Base-by-base conservation (phyloP, 1,140 invertebrate species). In the Bombus vancouverensis region DNA sequence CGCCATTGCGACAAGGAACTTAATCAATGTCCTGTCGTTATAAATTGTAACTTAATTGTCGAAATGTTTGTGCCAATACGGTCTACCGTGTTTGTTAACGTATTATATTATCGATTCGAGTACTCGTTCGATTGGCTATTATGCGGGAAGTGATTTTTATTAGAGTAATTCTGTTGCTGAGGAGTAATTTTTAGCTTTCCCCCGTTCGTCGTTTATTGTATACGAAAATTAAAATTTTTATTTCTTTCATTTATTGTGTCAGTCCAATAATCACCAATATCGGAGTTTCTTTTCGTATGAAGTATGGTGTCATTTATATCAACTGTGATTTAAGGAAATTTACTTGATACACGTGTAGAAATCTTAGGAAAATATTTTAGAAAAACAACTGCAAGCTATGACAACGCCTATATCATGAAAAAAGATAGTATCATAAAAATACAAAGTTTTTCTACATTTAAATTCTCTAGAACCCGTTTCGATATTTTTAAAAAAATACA, bases 41-140 rank as follows among this genome's bases (percentile, higher is more conserved):
- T 44, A 66, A 53, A 83, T 66, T 34, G 12, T 47, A 76, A 68
- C 68, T 78, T 39, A 66, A 76, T 83, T 76, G 62, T 57, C 32
- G 59, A 78, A 78, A 78, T n/a, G 25, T 10, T 25, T 39, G 57
- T 34, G 2, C 25, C 39, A 47, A 65, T 39, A n/a, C 25, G 12
- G 37, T 25, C 25, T 9, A 18, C 28, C 28, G 15, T 28, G 3
- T 68, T 79, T 68, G 25, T 9, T 37, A 28, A 32, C 32, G 39
- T 42, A 12, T n/a, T n/a, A 53, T 53, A 22, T 53, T 22, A 12
- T 10, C 10, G n/a, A 39, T 34, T 44, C 39, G 76, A 44, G 0
- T 22, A 8, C 44, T 34, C 39, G 2, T 32, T 74, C 72, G 42
- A 4, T 42, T n/a, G 32, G 32, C 53, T 34, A 18, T 57, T 75